Percentiles rank a stretch among this genome's conserved stretches.
phyloP scores from a whole-genome alignment of 2,888 invertebrate species.

The Anoncus sp. region DNA sequence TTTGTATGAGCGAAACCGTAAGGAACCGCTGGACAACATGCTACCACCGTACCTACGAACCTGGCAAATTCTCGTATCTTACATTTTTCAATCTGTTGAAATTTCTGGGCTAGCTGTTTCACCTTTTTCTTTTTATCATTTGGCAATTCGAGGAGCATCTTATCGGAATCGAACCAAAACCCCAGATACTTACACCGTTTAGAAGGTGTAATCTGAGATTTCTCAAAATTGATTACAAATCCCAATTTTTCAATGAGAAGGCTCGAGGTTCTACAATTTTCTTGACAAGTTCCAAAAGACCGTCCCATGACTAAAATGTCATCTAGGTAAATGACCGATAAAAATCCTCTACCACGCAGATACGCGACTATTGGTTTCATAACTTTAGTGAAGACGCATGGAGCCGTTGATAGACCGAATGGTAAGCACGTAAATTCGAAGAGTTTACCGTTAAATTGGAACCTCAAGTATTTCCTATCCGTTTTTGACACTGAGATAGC shows the following conservation, averaged over 20 bases:
- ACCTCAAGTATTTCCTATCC: conserved; percentile 67
- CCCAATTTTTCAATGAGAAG: neutral
- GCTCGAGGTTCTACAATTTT: neutral
- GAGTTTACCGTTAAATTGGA: conserved; percentile 54
- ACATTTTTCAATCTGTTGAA: neutral
- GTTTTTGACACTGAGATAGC: conserved; percentile 16
- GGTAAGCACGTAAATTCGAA: conserved; percentile 68
- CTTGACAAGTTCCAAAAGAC: conserved; percentile 1
- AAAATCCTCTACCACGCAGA: conserved; percentile 20
- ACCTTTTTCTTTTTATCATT: neutral
- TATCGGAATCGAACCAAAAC: conserved; percentile 11
- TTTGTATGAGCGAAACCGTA: conserved; percentile 18
- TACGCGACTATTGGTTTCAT: conserved; percentile 52
- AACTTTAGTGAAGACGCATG: conserved; percentile 71
- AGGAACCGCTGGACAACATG: conserved; percentile 19
- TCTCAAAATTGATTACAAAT: conserved; percentile 20
- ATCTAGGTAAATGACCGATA: conserved; percentile 48
- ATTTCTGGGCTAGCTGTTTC: neutral
- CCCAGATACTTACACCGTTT: conserved; percentile 24
- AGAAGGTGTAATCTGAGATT: conserved; percentile 14
- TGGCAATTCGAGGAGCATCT: conserved; percentile 7
- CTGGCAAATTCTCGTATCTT: conserved; percentile 16
- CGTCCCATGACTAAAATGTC: conserved; percentile 33
- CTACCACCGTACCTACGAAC: conserved; percentile 18
- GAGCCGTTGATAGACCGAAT: conserved; percentile 68